These are phyloP conservation scores for Sphaerophoria taeniata DNA, from an alignment of 2,888 invertebrate species.

Conservation along the genomic window DNA sequence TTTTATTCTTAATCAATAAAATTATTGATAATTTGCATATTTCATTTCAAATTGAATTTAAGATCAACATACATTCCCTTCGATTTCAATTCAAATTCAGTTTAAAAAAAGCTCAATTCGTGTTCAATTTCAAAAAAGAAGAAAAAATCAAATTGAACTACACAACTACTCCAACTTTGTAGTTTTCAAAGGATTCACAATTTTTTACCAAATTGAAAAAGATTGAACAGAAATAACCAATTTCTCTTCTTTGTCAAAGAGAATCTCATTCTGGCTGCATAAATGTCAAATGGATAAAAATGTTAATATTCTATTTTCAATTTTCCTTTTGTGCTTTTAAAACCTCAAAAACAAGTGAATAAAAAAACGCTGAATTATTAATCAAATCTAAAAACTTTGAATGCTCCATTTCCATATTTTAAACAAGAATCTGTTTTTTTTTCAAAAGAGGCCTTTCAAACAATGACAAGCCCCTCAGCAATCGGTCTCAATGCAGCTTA, in stretches of 20 bases:
- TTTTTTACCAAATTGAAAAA: too few species aligned
- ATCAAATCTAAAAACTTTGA: background rate
- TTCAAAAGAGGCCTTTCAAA: background rate
- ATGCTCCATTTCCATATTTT: background rate
- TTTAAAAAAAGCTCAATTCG: too few species aligned
- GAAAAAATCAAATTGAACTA: background rate
- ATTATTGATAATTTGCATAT: too few species aligned
- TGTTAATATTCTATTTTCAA: background rate
- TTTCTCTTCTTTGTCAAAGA: too few species aligned
- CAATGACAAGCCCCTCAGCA: background rate
- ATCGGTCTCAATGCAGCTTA: slow-evolving; percentile 4
- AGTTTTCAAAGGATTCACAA: too few species aligned
- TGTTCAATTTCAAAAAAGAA: background rate
- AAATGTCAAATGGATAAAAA: background rate
- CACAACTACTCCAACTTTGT: too few species aligned
- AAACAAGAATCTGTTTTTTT: background rate
- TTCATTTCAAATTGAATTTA: too few species aligned
- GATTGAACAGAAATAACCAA: too few species aligned
- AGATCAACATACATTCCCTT: too few species aligned
- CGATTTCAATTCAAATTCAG: too few species aligned
- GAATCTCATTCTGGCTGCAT: background rate
- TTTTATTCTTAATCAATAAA: too few species aligned
- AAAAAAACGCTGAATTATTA: background rate
- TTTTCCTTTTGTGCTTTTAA: background rate
- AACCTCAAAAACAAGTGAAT: background rate